Evolutionary conservation across 2,113 vertebrate species (phyloP).

Genomic region (Micronisus gabar): DNA sequence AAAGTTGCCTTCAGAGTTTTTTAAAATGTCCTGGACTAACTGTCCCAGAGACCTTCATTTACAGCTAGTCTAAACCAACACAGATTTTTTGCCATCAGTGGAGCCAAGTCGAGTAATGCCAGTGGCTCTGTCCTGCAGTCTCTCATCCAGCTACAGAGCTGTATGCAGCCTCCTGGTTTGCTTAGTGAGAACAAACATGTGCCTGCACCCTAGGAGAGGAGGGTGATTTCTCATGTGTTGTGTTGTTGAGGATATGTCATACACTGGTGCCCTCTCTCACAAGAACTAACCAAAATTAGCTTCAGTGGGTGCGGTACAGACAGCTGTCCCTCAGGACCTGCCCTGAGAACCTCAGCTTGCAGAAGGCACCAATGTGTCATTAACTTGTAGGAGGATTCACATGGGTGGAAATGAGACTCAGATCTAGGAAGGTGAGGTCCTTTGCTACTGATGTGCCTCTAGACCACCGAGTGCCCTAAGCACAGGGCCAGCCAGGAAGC

Average conservation of each 20-base stretch:
- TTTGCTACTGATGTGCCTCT: neutral
- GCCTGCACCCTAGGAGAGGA: neutral
- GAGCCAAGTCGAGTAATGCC: neutral
- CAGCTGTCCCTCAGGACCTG: neutral
- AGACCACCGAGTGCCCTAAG: neutral
- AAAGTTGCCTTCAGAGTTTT: neutral
- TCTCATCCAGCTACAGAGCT: neutral
- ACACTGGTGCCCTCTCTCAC: neutral
- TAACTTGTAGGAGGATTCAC: neutral
- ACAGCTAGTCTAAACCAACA: neutral
- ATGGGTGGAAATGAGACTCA: neutral
- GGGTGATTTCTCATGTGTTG: fast-evolving
- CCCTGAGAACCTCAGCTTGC: neutral
- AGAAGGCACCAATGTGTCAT: neutral
- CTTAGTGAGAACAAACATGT: fast-evolving
- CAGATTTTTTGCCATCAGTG: neutral
- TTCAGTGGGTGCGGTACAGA: fast-evolving
- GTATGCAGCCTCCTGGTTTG: neutral
- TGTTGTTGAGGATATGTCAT: neutral
- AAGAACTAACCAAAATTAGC: neutral
- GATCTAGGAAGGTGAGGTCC: neutral
- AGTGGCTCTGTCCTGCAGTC: neutral
- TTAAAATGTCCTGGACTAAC: neutral
- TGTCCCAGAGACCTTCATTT: too few relatives aligned
- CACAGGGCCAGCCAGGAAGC: neutral